phyloP scores from a whole-genome alignment of 1,140 invertebrate species.

The Popillia japonica region DNA sequence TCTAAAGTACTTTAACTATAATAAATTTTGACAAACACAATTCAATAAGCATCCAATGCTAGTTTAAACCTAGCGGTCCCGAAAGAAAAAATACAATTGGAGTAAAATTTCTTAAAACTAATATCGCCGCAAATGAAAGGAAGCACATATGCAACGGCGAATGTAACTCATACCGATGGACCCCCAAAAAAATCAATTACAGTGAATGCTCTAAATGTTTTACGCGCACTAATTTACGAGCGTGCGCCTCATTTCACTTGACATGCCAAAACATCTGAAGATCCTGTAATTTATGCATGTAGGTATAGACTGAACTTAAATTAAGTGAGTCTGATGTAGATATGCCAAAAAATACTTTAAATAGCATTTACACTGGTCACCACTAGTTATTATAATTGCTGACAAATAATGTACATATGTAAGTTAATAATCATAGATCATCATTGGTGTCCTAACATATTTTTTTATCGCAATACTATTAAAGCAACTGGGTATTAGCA shows the following conservation, averaged over 20 bases:
- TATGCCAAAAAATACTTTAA: neutral
- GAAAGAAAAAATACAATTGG: neutral
- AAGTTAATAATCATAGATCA: no score
- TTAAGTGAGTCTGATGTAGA: neutral
- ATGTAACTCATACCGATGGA: neutral
- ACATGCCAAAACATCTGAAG: conserved; percentile 18
- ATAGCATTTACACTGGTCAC: no score
- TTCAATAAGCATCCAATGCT: no score
- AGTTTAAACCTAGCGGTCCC: neutral
- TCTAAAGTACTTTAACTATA: no score
- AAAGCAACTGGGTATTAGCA: no score
- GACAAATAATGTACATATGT: no score
- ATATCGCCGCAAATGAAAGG: neutral
- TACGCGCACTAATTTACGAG: conserved; percentile 13
- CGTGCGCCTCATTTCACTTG: neutral
- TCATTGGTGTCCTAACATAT: no score
- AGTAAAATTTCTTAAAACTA: neutral
- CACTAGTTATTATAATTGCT: no score
- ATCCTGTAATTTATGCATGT: neutral
- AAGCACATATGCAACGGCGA: neutral
- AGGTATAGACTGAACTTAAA: neutral
- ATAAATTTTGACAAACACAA: no score
- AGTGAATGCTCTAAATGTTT: conserved; percentile 17
- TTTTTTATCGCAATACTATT: no score
- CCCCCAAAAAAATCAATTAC: conserved; percentile 4